Evolutionary conservation across 1,140 invertebrate species (phyloP).

Genomic region (Drosophila jambulina): DNA sequence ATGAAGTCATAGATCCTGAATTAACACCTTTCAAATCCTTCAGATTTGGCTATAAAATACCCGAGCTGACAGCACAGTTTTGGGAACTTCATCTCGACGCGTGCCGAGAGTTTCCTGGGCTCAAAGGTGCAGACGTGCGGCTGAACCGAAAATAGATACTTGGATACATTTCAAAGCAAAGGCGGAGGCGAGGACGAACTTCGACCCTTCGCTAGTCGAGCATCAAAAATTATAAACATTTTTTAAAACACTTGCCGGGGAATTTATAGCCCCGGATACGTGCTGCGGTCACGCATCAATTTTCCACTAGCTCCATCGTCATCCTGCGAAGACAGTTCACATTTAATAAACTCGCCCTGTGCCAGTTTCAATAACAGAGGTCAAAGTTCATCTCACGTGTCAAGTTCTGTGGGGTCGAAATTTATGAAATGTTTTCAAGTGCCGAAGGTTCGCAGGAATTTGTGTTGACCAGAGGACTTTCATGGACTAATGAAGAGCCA

Average conservation of each 20-base stretch:
- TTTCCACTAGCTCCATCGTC: conserved; percentile 23
- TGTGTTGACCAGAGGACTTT: neutral
- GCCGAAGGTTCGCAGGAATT: neutral
- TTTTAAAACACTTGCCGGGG: conserved; percentile 75
- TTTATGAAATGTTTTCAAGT: conserved; percentile 11
- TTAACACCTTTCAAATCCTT: too few species aligned
- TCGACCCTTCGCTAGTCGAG: conserved; percentile 27
- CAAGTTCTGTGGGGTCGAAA: conserved; percentile 4
- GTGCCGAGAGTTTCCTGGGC: conserved; percentile 59
- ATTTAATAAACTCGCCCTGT: conserved; percentile 68
- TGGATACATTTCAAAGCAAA: conserved; percentile 21
- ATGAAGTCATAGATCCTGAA: neutral
- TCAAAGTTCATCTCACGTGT: conserved; percentile 22
- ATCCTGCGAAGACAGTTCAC: conserved; percentile 42
- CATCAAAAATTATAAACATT: conserved; percentile 80
- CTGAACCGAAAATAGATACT: conserved; percentile 24
- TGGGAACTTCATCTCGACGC: conserved; percentile 31
- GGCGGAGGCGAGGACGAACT: conserved; percentile 22
- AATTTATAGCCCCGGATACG: conserved; percentile 75
- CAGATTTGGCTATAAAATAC: conserved; percentile 7
- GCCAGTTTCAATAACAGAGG: conserved; percentile 44
- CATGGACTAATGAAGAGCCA: neutral
- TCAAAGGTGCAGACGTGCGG: conserved; percentile 75
- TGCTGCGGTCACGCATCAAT: conserved; percentile 78
- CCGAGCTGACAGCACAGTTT: neutral